Base-by-base conservation (phyloP, 2,888 invertebrate species). In the Agonopterix subpropinquella region DNA sequence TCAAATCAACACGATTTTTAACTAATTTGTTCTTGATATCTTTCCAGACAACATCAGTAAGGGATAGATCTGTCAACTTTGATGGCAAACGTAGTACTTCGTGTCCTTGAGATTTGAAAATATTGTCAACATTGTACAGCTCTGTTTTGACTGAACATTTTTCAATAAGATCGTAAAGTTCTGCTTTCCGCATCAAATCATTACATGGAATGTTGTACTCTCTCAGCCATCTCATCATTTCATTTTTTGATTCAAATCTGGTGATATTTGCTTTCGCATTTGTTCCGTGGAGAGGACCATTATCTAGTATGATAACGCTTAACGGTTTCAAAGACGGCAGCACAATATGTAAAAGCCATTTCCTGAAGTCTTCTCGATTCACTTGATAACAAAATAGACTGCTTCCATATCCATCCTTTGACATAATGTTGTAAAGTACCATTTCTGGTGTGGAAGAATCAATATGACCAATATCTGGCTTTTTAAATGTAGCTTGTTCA, bases 281-380 rank as follows among this genome's bases (percentile, higher is more conserved):
- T 44, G 50, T 52, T 15, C 65, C 64, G 55, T 70, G 70, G 9
- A 73, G 48, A 11, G 61, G 58, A 52, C 63, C 66, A 36, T 64
- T 65, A 47, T 73, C 65, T 53, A 81, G 63, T 13, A 81, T 55
- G 47, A 81, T 57, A n/a, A 70, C 52, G 53, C 72, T 70, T 9
- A 59, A 56, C 8, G 56, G 54, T 47, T 54, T 51, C 11, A 81
- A 52, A 5, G 41, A 36, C 15, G 59, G 53, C 8, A 77, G 37
- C 11, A 80, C 54, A 28, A 73, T 58, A 48, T 73, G 65, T 49
- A 55, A 54, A n/a, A 80, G 44, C 81, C 79, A 81, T 51, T 72
- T 78, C n/a, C 51, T 60, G 39, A 72, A 76, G 44, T 64, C 57
- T 18, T 63, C 55, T 56, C 51, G 9, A 11, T 11, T 18, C 4